A percentile compares a stretch with the other conserved stretches of the same genome.
phyloP scores from a whole-genome alignment of 2,888 invertebrate species.

The Noctua pronuba region DNA sequence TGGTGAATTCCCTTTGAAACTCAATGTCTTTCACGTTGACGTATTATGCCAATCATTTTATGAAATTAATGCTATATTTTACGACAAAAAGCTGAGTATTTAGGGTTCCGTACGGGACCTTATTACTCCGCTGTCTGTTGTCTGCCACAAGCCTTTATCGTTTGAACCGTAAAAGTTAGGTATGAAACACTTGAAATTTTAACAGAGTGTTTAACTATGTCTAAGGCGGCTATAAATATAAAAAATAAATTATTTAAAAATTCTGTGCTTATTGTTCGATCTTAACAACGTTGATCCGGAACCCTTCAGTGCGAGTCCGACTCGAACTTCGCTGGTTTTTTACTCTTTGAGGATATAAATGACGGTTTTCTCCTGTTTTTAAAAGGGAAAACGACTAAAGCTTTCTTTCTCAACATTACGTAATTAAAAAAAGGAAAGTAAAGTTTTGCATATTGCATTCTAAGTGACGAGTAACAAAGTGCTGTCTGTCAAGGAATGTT shows the following conservation, averaged over 20 bases:
- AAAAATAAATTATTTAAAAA: too few relatives aligned
- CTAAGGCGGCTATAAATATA: not conserved
- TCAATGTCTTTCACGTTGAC: not conserved
- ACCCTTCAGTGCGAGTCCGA: not conserved
- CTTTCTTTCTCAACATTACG: not conserved
- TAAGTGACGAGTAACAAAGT: conserved; percentile 35
- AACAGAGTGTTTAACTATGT: not conserved
- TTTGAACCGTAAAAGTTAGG: not conserved
- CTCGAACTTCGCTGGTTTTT: not conserved
- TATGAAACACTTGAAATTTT: not conserved
- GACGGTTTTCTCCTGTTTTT: not conserved
- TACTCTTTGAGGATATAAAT: not conserved
- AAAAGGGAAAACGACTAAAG: not conserved
- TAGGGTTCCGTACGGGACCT: not conserved
- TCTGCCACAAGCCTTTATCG: not conserved
- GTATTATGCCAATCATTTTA: conserved; percentile 10
- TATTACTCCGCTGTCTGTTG: not conserved
- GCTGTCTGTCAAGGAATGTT: conserved; percentile 14
- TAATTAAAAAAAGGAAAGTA: not conserved
- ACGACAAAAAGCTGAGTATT: not conserved
- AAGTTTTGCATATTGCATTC: conserved; percentile 46
- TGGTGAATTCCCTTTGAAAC: not conserved
- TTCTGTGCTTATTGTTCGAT: not conserved
- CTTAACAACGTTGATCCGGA: not conserved
- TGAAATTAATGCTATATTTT: not conserved